phyloP scores from a whole-genome alignment of 2,113 vertebrate species.

The Forbesichthys papilliferus region DNA sequence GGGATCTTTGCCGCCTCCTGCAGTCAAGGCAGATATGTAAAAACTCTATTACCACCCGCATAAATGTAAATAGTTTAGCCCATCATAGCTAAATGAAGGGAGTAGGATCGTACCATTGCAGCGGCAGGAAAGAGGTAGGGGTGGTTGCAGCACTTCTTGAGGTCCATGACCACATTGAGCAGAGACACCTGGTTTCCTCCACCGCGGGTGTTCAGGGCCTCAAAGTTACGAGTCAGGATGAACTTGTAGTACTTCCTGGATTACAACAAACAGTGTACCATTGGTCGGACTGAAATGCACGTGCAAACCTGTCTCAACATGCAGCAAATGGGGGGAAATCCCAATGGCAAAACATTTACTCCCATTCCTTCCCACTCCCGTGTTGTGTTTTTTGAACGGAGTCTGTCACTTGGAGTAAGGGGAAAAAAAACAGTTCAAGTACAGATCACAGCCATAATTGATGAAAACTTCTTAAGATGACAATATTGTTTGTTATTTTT shows the following conservation, averaged over 20 bases:
- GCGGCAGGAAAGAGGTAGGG: conserved; percentile 97
- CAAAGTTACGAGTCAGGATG: conserved; percentile 95
- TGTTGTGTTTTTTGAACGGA: too few relatives aligned
- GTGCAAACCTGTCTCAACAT: not conserved
- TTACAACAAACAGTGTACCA: not conserved
- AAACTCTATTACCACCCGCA: not conserved
- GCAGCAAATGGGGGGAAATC: not conserved
- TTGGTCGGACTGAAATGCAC: not conserved
- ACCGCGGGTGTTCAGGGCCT: conserved; percentile 93
- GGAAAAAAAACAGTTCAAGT: too few relatives aligned
- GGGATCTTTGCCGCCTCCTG: conserved; percentile 98
- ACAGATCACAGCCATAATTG: too few relatives aligned
- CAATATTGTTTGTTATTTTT: too few relatives aligned
- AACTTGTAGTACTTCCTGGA: conserved; percentile 84
- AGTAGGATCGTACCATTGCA: conserved; percentile 80
- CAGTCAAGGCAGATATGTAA: not conserved
- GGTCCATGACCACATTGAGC: conserved; percentile 97
- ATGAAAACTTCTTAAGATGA: too few relatives aligned
- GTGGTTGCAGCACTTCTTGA: conserved; percentile 99
- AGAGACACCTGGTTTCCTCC: conserved; percentile 96
- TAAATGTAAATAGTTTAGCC: not conserved
- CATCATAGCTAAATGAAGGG: not conserved
- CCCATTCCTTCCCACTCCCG: too few relatives aligned
- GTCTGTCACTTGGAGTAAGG: too few relatives aligned
- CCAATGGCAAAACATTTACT: too few relatives aligned